Conservation (phyloP, 2,888 invertebrate species). For the Pseudococcus longispinus region DNA sequence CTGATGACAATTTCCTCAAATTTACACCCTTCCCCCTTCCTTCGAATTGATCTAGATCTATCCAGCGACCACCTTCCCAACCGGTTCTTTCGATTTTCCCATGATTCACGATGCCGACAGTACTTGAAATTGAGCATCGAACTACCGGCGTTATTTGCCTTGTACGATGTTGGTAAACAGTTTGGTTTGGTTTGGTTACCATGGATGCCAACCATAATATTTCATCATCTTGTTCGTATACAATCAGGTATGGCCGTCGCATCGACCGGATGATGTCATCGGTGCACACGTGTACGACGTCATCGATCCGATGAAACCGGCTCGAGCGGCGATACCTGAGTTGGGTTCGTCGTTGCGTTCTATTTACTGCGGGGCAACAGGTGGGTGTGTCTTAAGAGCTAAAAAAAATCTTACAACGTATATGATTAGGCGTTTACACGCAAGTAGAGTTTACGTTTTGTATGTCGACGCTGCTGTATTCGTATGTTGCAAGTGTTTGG, state of each 20-base stretch:
- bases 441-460: constrained; percentile 3
- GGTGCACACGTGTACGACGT: neutral
- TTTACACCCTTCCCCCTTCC: neutral
- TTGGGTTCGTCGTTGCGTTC: constrained; percentile 14
- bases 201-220: neutral
- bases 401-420: constrained; percentile 46
- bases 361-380: constrained; percentile 48
- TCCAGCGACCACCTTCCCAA: neutral
- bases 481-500: neutral
- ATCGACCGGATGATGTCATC: neutral
- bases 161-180: neutral
- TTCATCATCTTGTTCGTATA: neutral
- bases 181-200: neutral
- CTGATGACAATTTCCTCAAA: neutral
- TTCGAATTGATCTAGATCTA: neutral
- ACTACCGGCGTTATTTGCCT: neutral
- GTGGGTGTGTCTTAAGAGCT: constrained; percentile 54
- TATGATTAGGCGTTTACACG: constrained; percentile 41
- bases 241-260: neutral
- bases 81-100: neutral
- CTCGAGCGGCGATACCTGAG: neutral
- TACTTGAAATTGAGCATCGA: neutral
- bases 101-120: neutral
- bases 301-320: constrained; percentile 17
- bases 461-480: neutral